Evolutionary conservation across 1,140 invertebrate species (phyloP), one percentile per base, ranked within the genome.

Genomic region (Leptestheria dahalacensis): DNA sequence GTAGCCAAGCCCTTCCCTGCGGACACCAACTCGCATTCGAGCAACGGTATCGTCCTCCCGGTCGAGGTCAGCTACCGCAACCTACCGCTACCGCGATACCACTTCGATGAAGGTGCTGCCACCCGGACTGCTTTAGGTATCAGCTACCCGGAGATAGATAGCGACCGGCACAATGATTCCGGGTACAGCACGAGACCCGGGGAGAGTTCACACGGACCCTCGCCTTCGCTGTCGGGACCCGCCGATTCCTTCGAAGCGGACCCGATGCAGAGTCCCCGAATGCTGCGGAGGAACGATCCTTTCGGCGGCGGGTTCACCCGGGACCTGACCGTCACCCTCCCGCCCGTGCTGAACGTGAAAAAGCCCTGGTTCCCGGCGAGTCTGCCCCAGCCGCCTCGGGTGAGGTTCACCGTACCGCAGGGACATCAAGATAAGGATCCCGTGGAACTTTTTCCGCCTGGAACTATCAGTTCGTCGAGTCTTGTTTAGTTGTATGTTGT

Each of bases 131-230:
- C 52, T n/a, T 33, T 50, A 50, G 26, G 15, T 41, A n/a, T 24
- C 4, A 33, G 20, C n/a, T 55, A 26, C 26, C 0, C 56, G 41
- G 25, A 57, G 41, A 26, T 74, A 3, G 79, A 82, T 64, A 68
- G 77, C 51, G 82, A 84, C 65, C 79, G 79, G 0, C 83, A 84
- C 65, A 85, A 85, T 66, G 84, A 86, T 69, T 86, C 84, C 11
- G 84, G 83, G 1, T 86, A 86, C 66, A 84, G 82, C 62, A 86
- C 83, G 12, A 81, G 83, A 65, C 81, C 85, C 62, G 85, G 84
- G 61, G 83, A 83, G 4, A 84, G 82, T 50, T 85, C 83, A 9
- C 82, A 85, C 67, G 84, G 84, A 0, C 82, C 84, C 15, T 85
- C 83, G 2, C 84, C 84, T 12, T 83, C 82, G 65, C 75, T 86